Evolutionary conservation across 2,888 invertebrate species (phyloP), one percentile per base, ranked within the genome.

Genomic region (Trichopria drosophilae): DNA sequence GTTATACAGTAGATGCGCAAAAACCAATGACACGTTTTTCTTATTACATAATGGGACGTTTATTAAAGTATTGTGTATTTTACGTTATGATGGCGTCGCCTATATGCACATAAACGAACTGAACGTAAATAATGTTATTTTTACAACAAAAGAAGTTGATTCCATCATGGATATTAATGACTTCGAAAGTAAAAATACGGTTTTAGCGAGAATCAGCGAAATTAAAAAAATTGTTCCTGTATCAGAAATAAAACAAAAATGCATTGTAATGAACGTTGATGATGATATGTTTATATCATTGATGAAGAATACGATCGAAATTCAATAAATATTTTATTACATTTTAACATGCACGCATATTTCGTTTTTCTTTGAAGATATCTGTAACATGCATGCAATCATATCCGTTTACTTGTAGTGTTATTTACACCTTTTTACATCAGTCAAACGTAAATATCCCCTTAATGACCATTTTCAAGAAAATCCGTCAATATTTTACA

Each of bases 251-350:
- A 9, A 32, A 18, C 16, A 32, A 32, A 13, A 32, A 10, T 15
- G 15, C 18, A 2, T 15, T 4, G 15, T 13, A 10, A 31, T 31
- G 13, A 16, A 42, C n/a, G 28, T 31, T n/a, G 42, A 32, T 10
- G 19, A 19, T 28, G 12, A 29, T 20, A 42, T 32, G 18, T 42
- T 31, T 15, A 13, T 42, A 13, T 31, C 29, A 16, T 13, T 18
- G 15, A 18, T 42, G 31, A 20, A 18, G 3, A 42, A 42, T 22
- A 28, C 31, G 9, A 19, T 42, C 1, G 42, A 42, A 42, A 20
- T 42, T 20, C 42, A 42, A 42, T 42, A 42, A 16, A n/a, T n/a
- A n/a, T n/a, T n/a, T n/a, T n/a, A n/a, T n/a, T n/a, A n/a, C n/a
- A n/a, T n/a, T n/a, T n/a, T n/a, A n/a, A n/a, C n/a, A n/a, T n/a